Percentiles rank a stretch among this genome's conserved stretches.
phyloP scores from a whole-genome alignment of 2,797 vertebrate species.

The Cyprinella venusta region DNA sequence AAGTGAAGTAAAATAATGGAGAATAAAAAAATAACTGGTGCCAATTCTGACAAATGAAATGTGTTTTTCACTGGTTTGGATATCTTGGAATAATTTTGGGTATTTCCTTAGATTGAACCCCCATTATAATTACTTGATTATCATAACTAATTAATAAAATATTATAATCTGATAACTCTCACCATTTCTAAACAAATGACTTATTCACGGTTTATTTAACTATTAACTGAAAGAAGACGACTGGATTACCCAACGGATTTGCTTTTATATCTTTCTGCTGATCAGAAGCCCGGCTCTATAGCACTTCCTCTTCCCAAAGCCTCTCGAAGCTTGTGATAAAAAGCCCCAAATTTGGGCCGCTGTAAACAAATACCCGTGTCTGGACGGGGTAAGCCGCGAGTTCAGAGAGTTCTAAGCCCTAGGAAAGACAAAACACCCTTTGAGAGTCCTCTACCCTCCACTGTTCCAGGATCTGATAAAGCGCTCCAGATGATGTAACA shows the following conservation, averaged over 20 bases:
- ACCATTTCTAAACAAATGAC: background rate
- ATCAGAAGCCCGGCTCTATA: slow-evolving; percentile 62
- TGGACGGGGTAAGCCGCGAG: slow-evolving; percentile 74
- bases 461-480: slow-evolving; percentile 79
- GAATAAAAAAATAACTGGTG: background rate
- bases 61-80: background rate
- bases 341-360: slow-evolving; percentile 71
- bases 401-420: slow-evolving; percentile 76
- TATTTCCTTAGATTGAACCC: slow-evolving; percentile 18
- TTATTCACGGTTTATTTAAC: slow-evolving; percentile 33
- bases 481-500: slow-evolving; percentile 75
- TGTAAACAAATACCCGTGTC: slow-evolving; percentile 80
- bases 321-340: slow-evolving; percentile 67
- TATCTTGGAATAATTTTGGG: background rate
- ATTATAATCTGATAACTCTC: slow-evolving; percentile 17
- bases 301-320: slow-evolving; percentile 67
- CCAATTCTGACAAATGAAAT: background rate
- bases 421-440: slow-evolving; percentile 84
- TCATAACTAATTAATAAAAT: slow-evolving; percentile 49
- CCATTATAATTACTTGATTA: slow-evolving; percentile 49
- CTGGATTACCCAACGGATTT: slow-evolving; percentile 59
- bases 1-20: background rate
- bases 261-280: slow-evolving; percentile 56
- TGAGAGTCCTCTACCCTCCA: slow-evolving; percentile 76
- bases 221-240: slow-evolving; percentile 44